Evolutionary conservation across 2,888 invertebrate species (phyloP).

Genomic region (Girardia tigrina): DNA sequence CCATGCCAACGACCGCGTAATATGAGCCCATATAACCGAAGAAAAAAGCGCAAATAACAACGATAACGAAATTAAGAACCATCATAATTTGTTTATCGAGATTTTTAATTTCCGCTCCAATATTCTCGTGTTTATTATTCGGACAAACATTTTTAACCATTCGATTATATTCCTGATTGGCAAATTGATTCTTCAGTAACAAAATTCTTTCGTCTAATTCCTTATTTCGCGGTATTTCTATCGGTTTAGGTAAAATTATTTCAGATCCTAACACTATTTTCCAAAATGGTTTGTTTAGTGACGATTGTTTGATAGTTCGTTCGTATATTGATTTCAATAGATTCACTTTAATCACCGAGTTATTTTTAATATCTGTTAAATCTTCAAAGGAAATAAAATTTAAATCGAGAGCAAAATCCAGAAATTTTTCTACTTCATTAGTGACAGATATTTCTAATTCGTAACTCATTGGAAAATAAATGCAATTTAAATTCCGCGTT

Average conservation of each 20-base stretch:
- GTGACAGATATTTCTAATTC: not conserved
- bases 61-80: constrained; percentile 15
- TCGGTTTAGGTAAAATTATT: not conserved
- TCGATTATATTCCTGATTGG: constrained; percentile 24
- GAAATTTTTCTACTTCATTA: not conserved
- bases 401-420: not conserved
- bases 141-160: constrained; percentile 26
- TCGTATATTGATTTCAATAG: not conserved
- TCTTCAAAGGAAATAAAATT: not conserved
- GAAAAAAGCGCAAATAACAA: constrained; percentile 29
- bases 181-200: constrained; percentile 23
- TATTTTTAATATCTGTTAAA: not conserved
- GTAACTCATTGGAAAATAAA: not conserved
- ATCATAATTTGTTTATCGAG: constrained; percentile 26
- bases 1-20: not conserved
- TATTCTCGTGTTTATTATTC: not conserved
- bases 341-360: not conserved
- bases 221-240: not conserved
- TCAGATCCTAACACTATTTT: not conserved
- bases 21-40: constrained; percentile 24
- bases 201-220: constrained; percentile 27
- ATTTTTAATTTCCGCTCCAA: not conserved
- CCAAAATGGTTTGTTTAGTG: not conserved
- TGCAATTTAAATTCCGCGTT: too few species aligned
- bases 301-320: not conserved